Evolutionary conservation across 2,888 invertebrate species (phyloP), one percentile per base, ranked within the genome.

Genomic region (Agrilus cyanescens): DNA sequence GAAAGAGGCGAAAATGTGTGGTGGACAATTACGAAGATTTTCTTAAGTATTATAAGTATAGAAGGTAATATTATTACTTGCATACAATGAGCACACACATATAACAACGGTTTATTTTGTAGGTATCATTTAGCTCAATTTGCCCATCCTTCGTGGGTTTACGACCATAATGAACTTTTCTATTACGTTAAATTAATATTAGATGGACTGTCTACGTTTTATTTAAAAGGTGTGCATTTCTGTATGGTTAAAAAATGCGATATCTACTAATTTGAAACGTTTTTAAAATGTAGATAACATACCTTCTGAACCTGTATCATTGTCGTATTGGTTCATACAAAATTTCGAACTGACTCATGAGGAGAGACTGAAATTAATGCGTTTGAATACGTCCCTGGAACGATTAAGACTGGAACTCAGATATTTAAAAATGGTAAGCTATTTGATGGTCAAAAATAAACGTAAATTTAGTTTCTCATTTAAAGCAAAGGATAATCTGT

Each of bases 291-390:
- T 25, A 25, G 25, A 25, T 25, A 25, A 70, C 44, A 70, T 82
- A 63, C 82, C 84, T 4, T 66, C 65, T 32, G 80, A 84, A 65
- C 79, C 83, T 1, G 68, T 73, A 7, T 76, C 79, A 45, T 67
- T 88, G 47, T 85, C 85, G 0, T 88, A 78, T 62, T 89, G 88
- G 87, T 75, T 86, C 40, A 81, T 82, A 10, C 80, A 82, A 49
- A 85, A 84, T 65, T 70, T 86, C 38, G 80, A 84, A 29, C 64
- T 87, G 13, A 75, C 75, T 38, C 78, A 84, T 52, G 66, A 67
- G 13, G 75, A 80, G 53, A 68, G 81, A 51, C 64, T 82, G 20
- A 65, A 70, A 12, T 68, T 86, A 39, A 72, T 89, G 46, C 67
- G 71, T 49, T 72, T 82, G 36, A 75, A 85, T 64, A 79, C 78